Percentiles rank a stretch among this genome's conserved stretches.
Conservation (phyloP, 53 echinoderm and acorn worm species). For the Temnopleurus reevesii region DNA sequence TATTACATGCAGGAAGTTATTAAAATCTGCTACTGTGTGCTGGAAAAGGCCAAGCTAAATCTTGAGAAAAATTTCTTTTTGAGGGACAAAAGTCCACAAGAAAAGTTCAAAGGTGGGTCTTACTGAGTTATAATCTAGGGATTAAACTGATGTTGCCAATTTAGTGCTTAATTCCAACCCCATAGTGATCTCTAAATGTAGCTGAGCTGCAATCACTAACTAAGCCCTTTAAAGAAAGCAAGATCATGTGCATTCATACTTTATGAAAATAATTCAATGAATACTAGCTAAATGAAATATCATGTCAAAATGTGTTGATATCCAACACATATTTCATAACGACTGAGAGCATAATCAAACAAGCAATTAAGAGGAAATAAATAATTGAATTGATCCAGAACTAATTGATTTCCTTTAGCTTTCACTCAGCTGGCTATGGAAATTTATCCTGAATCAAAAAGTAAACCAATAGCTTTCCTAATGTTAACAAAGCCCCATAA, state of each 20-base stretch:
- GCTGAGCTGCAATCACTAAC: neutral
- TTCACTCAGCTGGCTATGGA: neutral
- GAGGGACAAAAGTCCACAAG: too few relatives aligned
- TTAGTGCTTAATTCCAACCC: neutral
- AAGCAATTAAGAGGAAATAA: conserved; percentile 37
- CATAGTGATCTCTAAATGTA: neutral
- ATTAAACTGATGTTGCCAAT: neutral
- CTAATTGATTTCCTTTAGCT: conserved; percentile 55
- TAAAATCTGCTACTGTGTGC: conserved; percentile 22
- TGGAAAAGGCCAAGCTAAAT: neutral
- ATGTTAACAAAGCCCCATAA: conserved; percentile 19
- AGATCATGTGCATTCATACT: neutral
- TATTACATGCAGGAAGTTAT: conserved; percentile 46
- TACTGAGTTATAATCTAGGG: too few relatives aligned
- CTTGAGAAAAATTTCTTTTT: neutral
- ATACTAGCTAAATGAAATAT: neutral
- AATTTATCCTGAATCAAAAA: conserved; percentile 37
- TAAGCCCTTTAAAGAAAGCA: conserved; percentile 2
- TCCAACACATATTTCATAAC: neutral
- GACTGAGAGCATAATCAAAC: neutral
- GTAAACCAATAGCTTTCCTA: neutral
- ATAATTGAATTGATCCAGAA: conserved; percentile 37
- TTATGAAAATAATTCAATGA: neutral
- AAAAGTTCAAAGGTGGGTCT: too few relatives aligned
- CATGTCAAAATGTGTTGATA: neutral